Base-by-base conservation (phyloP, 2,888 invertebrate species). In the Andricus curvator region DNA sequence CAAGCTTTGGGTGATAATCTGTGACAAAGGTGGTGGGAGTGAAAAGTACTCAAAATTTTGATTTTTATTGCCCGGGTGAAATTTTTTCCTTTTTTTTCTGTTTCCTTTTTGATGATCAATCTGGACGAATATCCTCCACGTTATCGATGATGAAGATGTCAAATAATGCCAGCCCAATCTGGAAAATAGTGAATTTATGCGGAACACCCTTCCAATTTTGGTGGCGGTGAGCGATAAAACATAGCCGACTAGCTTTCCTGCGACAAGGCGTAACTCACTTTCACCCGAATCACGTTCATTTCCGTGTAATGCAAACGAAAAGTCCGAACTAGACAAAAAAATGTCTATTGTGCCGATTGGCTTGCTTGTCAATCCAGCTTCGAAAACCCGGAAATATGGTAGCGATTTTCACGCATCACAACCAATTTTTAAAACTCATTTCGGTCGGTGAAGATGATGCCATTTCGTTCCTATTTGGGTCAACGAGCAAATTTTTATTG, bases 351-450 rank as follows among this genome's bases (percentile, higher is more conserved):
- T 84, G 80, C 77, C 80, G 84, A 70, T 80, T 81, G 79, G 82
- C 78, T 84, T 84, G 80, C 82, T 82, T 79, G 78, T 80, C 80
- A 84, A 80, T 78, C 81, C 81, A 81, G 81, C 81, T 79, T 81
- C 74, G 81, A 37, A 74, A 77, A 77, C 70, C 78, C 78, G 84
- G 78, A 80, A 82, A 84, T 82, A 81, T 81, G 81, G 81, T 29
- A 79, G 78, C 77, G 44, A 67, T 80, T 60, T 74, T 66, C 76
- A 25, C 74, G 29, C n/a, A 62, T 64, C 29, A 17, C 8, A 41
- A 37, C 68, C 64, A 29, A 76, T 78, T 74, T 62, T 82, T 70
- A 82, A 83, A 83, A 80, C 81, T 83, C 80, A 81, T 81, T 81
- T 80, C 78, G 76, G n/a, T 33, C 20, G 64, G n/a, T 22, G 22